phyloP scores from a whole-genome alignment of 2,113 vertebrate species.

The Pyxicephalus adspersus region DNA sequence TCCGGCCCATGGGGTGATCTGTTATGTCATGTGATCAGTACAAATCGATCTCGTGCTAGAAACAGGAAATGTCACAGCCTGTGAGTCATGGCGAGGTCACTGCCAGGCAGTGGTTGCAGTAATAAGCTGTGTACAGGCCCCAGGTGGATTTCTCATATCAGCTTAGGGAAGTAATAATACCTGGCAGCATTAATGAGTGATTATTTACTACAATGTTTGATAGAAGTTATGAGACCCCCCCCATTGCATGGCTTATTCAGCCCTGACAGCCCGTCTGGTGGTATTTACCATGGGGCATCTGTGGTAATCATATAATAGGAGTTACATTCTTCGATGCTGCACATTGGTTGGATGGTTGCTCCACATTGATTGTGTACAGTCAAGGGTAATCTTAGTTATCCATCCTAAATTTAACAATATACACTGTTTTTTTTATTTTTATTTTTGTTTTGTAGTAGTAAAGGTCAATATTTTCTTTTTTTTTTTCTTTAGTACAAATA shows the following conservation, averaged over 20 bases:
- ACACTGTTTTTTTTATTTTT: background rate
- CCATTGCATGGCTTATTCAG: no score
- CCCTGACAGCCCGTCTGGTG: no score
- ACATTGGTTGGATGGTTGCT: no score
- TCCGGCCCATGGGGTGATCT: no score
- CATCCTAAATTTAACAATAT: background rate
- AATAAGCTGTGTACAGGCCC: background rate
- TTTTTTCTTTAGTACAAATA: constrained; percentile 89
- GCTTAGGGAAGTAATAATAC: background rate
- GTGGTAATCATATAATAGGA: no score
- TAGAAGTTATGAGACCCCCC: no score
- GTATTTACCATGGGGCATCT: no score
- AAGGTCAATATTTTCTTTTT: background rate
- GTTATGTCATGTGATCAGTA: background rate
- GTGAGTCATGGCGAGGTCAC: constrained; percentile 3
- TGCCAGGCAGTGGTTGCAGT: background rate
- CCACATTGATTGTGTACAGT: background rate
- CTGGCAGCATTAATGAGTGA: no score
- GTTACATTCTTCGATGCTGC: no score
- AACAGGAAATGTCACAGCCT: no score
- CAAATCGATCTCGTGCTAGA: no score
- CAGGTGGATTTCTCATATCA: background rate
- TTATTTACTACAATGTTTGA: no score
- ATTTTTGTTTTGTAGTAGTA: background rate
- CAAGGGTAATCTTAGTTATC: background rate